Conservation (phyloP, 1,140 invertebrate genomes). For the Drosophila melanica region DNA sequence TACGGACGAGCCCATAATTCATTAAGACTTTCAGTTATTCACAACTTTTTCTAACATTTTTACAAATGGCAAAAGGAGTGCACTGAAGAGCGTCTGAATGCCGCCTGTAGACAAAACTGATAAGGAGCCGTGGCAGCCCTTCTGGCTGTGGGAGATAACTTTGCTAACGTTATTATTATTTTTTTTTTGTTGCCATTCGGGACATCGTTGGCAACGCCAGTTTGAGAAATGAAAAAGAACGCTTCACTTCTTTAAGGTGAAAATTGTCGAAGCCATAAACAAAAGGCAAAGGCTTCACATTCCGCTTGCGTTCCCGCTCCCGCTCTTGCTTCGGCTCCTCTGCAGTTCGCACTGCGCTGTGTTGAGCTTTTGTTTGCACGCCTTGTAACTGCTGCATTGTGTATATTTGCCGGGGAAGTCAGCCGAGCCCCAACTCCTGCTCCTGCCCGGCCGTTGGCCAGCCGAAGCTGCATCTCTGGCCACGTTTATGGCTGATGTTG, state of each 20-base stretch:
- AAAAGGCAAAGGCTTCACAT: slow-evolving; percentile 44
- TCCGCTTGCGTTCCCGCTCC: too few species aligned
- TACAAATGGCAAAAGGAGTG: slow-evolving; percentile 24
- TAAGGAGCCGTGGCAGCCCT: slow-evolving; percentile 40
- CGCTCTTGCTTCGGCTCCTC: not conserved
- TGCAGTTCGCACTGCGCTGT: slow-evolving; percentile 49
- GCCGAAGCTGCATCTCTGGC: slow-evolving; percentile 4
- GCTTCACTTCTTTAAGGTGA: slow-evolving; percentile 75
- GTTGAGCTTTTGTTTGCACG: slow-evolving; percentile 73
- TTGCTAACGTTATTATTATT: slow-evolving; percentile 56
- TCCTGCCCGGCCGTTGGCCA: slow-evolving; percentile 19
- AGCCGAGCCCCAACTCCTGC: slow-evolving; percentile 6
- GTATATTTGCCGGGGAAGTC: slow-evolving; percentile 39
- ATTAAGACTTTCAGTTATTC: slow-evolving; percentile 80
- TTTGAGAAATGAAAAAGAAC: slow-evolving; percentile 25
- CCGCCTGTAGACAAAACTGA: slow-evolving; percentile 71
- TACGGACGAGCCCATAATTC: slow-evolving; percentile 63
- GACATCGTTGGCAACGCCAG: not conserved
- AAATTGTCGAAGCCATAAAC: slow-evolving; percentile 78
- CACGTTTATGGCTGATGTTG: slow-evolving; percentile 41
- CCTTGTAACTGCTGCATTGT: slow-evolving; percentile 73
- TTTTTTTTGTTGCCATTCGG: slow-evolving; percentile 1
- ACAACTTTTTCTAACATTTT: slow-evolving; percentile 62
- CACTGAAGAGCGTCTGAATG: slow-evolving; percentile 43
- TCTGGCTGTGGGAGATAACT: slow-evolving; percentile 51